Percentiles rank a stretch among this genome's conserved stretches.
Conservation (phyloP, 1,140 invertebrate genomes). For the Bombus consobrinus region DNA sequence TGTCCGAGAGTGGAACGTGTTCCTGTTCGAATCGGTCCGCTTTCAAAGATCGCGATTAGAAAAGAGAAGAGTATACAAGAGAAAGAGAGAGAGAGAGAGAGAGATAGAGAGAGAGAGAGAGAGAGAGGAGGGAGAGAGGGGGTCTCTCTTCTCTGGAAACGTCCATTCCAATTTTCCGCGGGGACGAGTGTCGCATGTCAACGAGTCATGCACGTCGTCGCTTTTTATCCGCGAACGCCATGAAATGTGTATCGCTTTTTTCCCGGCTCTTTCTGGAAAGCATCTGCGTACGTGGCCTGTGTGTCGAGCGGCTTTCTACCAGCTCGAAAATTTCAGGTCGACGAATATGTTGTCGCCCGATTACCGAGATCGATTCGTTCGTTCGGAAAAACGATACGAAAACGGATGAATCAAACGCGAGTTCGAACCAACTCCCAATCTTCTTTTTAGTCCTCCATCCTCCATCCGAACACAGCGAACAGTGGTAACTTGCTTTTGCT, state of each 20-base stretch:
- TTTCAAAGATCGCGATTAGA: conserved; percentile 41
- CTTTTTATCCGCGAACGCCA: conserved; percentile 23
- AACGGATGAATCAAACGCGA: too few relatives aligned
- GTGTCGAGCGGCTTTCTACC: conserved; percentile 39
- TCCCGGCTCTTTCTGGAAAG: conserved; percentile 52
- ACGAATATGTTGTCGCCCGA: neutral
- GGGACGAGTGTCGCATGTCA: conserved; percentile 38
- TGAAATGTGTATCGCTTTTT: conserved; percentile 29
- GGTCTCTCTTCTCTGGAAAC: conserved; percentile 12
- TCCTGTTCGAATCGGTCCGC: conserved; percentile 22
- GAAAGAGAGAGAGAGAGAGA: neutral
- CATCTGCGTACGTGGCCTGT: conserved; percentile 53
- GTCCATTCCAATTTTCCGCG: conserved; percentile 52
- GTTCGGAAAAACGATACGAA: neutral
- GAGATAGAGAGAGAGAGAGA: neutral
- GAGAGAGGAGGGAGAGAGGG: neutral
- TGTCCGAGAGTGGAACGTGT: conserved; percentile 4
- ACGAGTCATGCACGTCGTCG: conserved; percentile 12
- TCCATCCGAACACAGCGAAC: too few relatives aligned
- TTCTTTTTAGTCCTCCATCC: too few relatives aligned
- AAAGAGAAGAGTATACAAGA: neutral
- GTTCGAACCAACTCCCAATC: too few relatives aligned
- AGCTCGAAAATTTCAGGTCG: conserved; percentile 47
- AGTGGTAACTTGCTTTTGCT: neutral
- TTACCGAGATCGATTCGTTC: neutral